A percentile compares a stretch with the other conserved stretches of the same genome.
phyloP scores from a whole-genome alignment of 2,888 invertebrate species.

The Allophyes oxyacanthae region DNA sequence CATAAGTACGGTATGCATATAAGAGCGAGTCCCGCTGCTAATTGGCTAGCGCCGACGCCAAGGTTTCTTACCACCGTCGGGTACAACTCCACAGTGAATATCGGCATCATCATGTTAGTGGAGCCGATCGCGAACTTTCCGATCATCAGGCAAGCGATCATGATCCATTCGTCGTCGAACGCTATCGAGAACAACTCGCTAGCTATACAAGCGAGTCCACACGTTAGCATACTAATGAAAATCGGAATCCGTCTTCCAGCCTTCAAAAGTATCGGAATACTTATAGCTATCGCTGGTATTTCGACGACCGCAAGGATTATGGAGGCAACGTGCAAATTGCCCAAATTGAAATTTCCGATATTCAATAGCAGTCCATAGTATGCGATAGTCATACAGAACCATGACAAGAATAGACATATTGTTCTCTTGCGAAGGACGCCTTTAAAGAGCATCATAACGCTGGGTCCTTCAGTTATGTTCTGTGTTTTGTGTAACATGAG shows the following conservation, averaged over 20 bases:
- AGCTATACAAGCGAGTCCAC: slow-evolving; percentile 92
- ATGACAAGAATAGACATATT: slow-evolving; percentile 92
- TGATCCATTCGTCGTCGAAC: slow-evolving; percentile 90
- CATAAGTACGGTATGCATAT: slow-evolving; percentile 94
- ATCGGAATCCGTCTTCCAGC: slow-evolving; percentile 93
- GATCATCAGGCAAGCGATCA: slow-evolving; percentile 93
- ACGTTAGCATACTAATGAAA: slow-evolving; percentile 91
- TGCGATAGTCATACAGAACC: slow-evolving; percentile 94
- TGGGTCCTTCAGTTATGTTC: slow-evolving; percentile 82
- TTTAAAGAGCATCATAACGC: slow-evolving; percentile 91
- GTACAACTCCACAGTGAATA: slow-evolving; percentile 92
- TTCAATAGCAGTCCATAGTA: slow-evolving; percentile 94
- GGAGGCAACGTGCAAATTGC: slow-evolving; percentile 93
- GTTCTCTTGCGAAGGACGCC: slow-evolving; percentile 92
- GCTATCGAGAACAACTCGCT: slow-evolving; percentile 88
- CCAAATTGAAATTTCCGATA: slow-evolving; percentile 92
- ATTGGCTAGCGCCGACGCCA: slow-evolving; percentile 93
- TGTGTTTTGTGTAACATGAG: slow-evolving; percentile 87
- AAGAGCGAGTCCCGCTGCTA: slow-evolving; percentile 93
- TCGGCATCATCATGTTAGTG: slow-evolving; percentile 94
- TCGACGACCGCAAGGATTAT: slow-evolving; percentile 93
- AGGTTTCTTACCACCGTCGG: slow-evolving; percentile 92
- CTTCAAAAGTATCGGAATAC: slow-evolving; percentile 93
- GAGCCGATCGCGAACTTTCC: slow-evolving; percentile 94
- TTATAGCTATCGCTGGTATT: slow-evolving; percentile 93